Conservation (phyloP, 2,888 invertebrate genomes). For the Linyphia triangularis region DNA sequence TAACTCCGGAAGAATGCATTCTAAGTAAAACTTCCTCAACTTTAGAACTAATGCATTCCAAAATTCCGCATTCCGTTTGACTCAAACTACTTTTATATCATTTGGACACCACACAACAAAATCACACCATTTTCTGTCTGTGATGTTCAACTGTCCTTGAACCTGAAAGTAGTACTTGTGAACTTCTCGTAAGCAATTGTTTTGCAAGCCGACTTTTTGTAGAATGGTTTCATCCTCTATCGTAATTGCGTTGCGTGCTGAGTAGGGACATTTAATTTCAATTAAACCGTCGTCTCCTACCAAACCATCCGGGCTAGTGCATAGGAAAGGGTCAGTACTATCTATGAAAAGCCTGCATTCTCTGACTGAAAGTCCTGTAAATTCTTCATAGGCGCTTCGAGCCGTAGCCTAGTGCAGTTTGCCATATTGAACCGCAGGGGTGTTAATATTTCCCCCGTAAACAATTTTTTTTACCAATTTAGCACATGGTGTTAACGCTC, state of each 20-base stretch:
- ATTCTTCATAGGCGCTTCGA: not conserved
- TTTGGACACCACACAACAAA: too few species aligned
- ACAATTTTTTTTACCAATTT: not conserved
- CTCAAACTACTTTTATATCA: too few species aligned
- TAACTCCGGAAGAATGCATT: too few species aligned
- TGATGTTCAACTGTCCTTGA: too few species aligned
- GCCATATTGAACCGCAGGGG: conserved; percentile 7
- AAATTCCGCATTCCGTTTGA: too few species aligned
- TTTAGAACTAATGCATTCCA: too few species aligned
- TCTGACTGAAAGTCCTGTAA: not conserved
- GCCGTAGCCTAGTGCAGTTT: not conserved
- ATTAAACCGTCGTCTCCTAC: conserved; percentile 7
- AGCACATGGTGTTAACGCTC: not conserved
- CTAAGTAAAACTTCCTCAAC: too few species aligned
- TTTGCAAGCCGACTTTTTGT: not conserved
- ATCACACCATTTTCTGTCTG: too few species aligned
- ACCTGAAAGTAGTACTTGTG: too few species aligned
- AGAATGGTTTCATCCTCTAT: not conserved
- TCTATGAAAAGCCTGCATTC: conserved; percentile 4
- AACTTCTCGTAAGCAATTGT: too few species aligned
- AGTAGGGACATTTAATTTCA: conserved; percentile 34
- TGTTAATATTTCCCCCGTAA: not conserved
- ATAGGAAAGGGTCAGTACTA: not conserved
- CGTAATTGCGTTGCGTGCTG: not conserved
- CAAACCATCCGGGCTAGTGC: conserved; percentile 37